A percentile compares a stretch with the other conserved stretches of the same genome.
These are phyloP conservation scores for Ciconia stormi DNA, from an alignment of 2,113 vertebrate species.

Conservation along the genomic window DNA sequence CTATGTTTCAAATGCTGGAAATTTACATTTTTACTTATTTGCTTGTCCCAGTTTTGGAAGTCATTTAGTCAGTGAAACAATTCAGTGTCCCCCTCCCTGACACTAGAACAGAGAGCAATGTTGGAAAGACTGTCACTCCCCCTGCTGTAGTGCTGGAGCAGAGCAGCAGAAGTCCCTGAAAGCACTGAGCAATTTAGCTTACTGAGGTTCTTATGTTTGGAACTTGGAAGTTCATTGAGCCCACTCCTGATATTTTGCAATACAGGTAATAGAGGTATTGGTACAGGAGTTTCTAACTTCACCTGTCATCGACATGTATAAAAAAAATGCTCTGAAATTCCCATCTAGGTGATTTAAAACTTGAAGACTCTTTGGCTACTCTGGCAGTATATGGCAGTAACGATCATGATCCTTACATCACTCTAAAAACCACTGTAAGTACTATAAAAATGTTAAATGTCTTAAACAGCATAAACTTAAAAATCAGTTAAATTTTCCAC, in stretches of 20 bases:
- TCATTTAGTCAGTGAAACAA: neutral
- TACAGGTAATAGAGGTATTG: neutral
- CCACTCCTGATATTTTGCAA: neutral
- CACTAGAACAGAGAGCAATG: neutral
- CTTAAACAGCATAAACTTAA: neutral
- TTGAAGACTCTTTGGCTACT: constrained; percentile 89
- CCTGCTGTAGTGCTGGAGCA: neutral
- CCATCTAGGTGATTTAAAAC: constrained; percentile 77
- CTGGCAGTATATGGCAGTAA: constrained; percentile 89
- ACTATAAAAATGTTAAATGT: neutral
- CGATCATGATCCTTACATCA: constrained; percentile 92
- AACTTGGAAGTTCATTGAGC: neutral
- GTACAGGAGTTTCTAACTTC: neutral
- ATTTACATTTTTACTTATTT: neutral
- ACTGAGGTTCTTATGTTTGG: neutral
- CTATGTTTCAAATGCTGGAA: neutral
- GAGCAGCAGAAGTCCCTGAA: neutral
- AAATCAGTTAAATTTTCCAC: neutral
- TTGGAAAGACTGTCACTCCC: neutral
- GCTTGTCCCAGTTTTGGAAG: neutral
- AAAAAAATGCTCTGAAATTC: neutral
- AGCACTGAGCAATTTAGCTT: neutral
- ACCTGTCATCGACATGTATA: neutral
- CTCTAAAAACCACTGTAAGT: constrained; percentile 92
- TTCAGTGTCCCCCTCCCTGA: neutral